Percentiles rank a stretch among this genome's conserved stretches.
These are phyloP conservation scores for Oreotragus oreotragus DNA, from an alignment of 2,113 vertebrate genomes.

Conservation along the genomic window DNA sequence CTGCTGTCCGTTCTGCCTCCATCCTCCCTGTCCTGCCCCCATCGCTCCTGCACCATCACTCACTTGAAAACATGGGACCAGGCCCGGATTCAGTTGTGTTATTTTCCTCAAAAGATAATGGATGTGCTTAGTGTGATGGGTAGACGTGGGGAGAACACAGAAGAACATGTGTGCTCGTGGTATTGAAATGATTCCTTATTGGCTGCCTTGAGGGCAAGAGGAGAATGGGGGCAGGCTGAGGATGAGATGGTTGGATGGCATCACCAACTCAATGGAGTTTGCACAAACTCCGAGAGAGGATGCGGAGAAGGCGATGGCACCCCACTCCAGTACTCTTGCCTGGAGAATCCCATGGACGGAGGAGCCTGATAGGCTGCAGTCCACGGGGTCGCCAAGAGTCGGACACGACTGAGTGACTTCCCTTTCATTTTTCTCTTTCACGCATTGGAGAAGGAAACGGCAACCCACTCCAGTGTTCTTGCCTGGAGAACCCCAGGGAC, in stretches of 20 bases:
- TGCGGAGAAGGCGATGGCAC: no score
- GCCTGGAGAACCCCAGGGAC: no score
- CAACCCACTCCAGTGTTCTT: no score
- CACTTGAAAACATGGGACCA: not conserved
- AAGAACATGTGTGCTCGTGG: not conserved
- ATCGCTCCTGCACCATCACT: rapidly evolving
- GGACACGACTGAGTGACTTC: no score
- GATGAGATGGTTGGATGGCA: not conserved
- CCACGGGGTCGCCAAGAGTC: no score
- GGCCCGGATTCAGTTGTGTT: rapidly evolving
- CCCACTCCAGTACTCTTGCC: no score
- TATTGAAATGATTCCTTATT: not conserved
- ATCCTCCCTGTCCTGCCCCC: not conserved
- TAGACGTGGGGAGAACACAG: not conserved
- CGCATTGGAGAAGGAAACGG: no score
- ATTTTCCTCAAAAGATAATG: not conserved
- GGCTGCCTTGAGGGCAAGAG: not conserved
- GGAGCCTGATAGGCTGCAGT: no score
- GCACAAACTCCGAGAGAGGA: not conserved
- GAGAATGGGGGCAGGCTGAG: not conserved
- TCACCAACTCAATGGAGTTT: not conserved
- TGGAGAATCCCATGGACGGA: no score
- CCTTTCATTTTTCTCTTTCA: no score
- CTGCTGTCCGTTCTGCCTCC: rapidly evolving
- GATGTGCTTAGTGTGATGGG: not conserved